A percentile compares a stretch with the other conserved stretches of the same genome.
These are phyloP conservation scores for Dryomyza anilis DNA, from an alignment of 2,888 invertebrate genomes.

Conservation along the genomic window DNA sequence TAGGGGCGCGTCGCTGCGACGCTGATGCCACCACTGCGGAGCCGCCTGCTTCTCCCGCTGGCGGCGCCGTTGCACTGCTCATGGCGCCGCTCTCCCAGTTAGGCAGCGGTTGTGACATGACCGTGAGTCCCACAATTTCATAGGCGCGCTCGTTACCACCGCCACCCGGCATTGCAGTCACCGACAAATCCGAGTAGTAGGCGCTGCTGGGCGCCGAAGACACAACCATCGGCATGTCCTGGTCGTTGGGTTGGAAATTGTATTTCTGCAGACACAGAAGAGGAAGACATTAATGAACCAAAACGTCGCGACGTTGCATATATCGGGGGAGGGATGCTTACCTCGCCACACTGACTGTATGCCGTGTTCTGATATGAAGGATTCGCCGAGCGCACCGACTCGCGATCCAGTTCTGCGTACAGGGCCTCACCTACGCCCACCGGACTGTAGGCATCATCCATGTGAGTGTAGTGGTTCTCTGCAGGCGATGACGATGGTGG, in stretches of 20 bases:
- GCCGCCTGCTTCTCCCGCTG: conserved; percentile 37
- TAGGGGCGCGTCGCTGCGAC: conserved; percentile 58
- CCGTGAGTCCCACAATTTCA: conserved; percentile 66
- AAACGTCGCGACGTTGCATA: too few species aligned
- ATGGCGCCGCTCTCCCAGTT: conserved; percentile 59
- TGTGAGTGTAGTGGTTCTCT: conserved; percentile 75
- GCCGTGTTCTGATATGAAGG: conserved; percentile 76
- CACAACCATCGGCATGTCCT: conserved; percentile 63
- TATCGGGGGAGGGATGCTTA: conserved; percentile 35
- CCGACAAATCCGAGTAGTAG: conserved; percentile 74
- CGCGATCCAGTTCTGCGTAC: conserved; percentile 73
- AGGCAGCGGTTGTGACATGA: conserved; percentile 62
- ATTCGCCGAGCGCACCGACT: conserved; percentile 62
- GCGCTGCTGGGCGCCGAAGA: conserved; percentile 75
- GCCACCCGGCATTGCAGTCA: conserved; percentile 62
- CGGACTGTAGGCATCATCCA: conserved; percentile 69
- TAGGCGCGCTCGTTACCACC: conserved; percentile 65
- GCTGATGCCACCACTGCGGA: conserved; percentile 44
- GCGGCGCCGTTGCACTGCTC: conserved; percentile 38
- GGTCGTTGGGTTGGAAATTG: conserved; percentile 60
- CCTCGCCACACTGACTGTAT: conserved; percentile 65
- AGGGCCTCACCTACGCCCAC: conserved; percentile 68
- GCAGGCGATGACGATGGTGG: conserved; percentile 64
- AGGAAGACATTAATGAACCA: neutral
- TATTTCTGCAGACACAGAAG: conserved; percentile 48